These are phyloP conservation scores for Alcis repandata DNA, from an alignment of 2,888 invertebrate species.

Conservation along the genomic window DNA sequence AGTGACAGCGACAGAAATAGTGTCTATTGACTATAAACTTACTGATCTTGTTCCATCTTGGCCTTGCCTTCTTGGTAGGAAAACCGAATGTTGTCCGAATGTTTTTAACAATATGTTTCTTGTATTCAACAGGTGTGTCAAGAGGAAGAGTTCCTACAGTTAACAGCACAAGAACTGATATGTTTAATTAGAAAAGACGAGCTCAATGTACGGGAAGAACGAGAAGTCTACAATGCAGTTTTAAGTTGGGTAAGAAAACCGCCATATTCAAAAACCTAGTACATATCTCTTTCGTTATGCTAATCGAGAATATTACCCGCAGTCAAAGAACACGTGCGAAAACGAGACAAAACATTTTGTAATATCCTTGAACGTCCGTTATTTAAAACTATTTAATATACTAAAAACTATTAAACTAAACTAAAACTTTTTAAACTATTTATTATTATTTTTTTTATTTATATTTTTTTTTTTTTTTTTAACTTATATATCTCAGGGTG, in stretches of 20 bases:
- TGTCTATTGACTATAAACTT: neutral
- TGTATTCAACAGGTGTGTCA: slow-evolving; percentile 90
- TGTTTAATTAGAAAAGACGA: slow-evolving; percentile 95
- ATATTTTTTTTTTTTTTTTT: no score
- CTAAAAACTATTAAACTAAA: no score
- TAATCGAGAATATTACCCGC: no score
- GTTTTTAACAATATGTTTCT: slow-evolving; percentile 9
- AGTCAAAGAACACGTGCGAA: no score
- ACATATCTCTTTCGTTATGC: neutral
- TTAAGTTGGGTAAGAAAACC: slow-evolving; percentile 91
- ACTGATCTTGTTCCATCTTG: neutral
- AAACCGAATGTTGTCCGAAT: no score
- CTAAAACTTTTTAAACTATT: no score
- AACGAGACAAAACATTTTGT: no score
- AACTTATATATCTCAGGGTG: no score
- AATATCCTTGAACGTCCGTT: no score
- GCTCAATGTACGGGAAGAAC: slow-evolving; percentile 95
- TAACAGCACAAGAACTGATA: slow-evolving; percentile 93
- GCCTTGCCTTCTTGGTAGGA: no score
- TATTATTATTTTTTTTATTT: no score
- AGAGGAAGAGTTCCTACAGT: slow-evolving; percentile 96
- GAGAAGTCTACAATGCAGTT: slow-evolving; percentile 96
- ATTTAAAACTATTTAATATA: no score
- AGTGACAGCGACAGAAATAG: neutral
- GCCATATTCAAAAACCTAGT: neutral